phyloP scores from a whole-genome alignment of 2,888 invertebrate genomes.

The Apotomis betuletana region DNA sequence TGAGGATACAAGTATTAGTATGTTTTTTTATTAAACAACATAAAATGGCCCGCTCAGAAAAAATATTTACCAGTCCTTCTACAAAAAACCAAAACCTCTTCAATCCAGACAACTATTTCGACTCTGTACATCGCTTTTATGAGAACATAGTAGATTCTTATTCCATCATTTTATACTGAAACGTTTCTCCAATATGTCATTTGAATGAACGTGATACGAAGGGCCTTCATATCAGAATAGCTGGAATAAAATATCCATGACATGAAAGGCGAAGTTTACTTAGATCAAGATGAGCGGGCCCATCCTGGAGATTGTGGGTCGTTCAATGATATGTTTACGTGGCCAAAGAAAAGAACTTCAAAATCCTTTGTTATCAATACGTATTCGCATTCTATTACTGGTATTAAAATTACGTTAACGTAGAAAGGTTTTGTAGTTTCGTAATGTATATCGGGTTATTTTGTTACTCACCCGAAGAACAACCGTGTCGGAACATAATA shows the following conservation, averaged over 20 bases:
- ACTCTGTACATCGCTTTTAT: slow-evolving; percentile 8
- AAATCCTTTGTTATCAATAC: slow-evolving; percentile 70
- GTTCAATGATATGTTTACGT: slow-evolving; percentile 69
- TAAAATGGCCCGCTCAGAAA: too few species aligned
- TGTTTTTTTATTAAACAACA: too few species aligned
- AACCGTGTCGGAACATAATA: too few species aligned
- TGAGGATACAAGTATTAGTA: too few species aligned
- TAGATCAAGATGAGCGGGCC: slow-evolving; percentile 67
- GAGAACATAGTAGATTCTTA: slow-evolving; percentile 62
- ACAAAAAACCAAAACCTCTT: neutral
- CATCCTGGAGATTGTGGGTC: slow-evolving; percentile 65
- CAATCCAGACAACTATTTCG: neutral
- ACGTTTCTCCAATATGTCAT: slow-evolving; percentile 79
- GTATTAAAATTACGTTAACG: slow-evolving; percentile 66
- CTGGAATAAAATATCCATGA: slow-evolving; percentile 78
- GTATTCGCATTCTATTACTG: slow-evolving; percentile 78
- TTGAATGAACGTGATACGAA: slow-evolving; percentile 75
- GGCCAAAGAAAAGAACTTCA: slow-evolving; percentile 66
- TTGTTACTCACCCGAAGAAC: neutral
- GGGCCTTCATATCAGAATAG: slow-evolving; percentile 72
- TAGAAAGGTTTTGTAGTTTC: slow-evolving; percentile 36
- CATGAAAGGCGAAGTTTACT: slow-evolving; percentile 75
- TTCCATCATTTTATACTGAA: slow-evolving; percentile 68
- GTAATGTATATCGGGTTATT: neutral
- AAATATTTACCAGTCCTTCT: neutral